Percentiles rank a stretch among this genome's conserved stretches.
Evolutionary conservation across 2,113 vertebrate genomes (phyloP).

Genomic region (Cacatua alba): DNA sequence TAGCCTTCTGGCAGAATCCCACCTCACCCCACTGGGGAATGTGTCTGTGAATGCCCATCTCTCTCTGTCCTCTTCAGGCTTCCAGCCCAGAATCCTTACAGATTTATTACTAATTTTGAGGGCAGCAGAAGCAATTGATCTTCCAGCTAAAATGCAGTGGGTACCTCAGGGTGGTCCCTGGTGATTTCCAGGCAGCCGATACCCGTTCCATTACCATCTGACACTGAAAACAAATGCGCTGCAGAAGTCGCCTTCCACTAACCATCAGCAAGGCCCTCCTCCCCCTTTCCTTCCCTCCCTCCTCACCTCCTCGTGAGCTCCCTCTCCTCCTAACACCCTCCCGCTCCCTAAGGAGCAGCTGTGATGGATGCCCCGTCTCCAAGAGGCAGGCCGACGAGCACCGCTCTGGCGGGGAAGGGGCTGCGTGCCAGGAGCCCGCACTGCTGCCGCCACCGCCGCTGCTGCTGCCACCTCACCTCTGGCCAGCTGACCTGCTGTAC

Average conservation of each 20-base stretch:
- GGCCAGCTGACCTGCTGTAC: conserved; percentile 63
- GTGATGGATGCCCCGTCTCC: conserved; percentile 43
- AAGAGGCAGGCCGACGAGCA: background rate
- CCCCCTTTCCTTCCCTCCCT: conserved; percentile 20
- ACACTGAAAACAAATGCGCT: conserved; percentile 66
- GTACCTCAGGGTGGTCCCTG: background rate
- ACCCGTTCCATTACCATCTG: conserved; percentile 74
- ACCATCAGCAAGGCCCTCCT: conserved; percentile 56
- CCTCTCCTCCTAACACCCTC: background rate
- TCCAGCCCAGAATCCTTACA: background rate
- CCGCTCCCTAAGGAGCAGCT: conserved; percentile 57
- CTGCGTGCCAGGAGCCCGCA: conserved; percentile 52
- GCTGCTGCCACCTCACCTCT: conserved; percentile 25
- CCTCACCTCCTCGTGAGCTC: background rate
- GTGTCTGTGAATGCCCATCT: background rate
- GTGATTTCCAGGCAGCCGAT: background rate
- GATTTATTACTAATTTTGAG: background rate
- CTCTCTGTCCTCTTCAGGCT: background rate
- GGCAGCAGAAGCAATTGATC: background rate
- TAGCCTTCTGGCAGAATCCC: background rate
- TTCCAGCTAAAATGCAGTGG: background rate
- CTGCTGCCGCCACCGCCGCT: conserved; percentile 7
- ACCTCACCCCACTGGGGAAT: background rate
- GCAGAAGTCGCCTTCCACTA: conserved; percentile 68
- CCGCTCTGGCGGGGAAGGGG: conserved; percentile 25